A percentile compares a stretch with the other conserved stretches of the same genome.
Evolutionary conservation across 2,888 invertebrate genomes (phyloP).

Genomic region (Protophormia terraenovae): DNA sequence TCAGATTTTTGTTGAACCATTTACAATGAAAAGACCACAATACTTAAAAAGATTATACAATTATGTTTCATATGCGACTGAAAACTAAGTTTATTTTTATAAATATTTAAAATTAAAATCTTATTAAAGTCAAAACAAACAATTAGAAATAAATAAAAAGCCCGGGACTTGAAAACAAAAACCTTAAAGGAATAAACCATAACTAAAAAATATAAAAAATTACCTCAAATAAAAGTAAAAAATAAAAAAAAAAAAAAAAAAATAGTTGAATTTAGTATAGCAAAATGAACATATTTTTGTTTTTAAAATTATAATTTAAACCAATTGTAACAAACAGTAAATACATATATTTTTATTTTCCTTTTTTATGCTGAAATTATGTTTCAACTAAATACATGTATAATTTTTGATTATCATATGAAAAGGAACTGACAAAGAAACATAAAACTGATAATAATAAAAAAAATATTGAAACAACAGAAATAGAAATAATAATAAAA

Average conservation of each 20-base stretch:
- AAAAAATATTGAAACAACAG: constrained; percentile 17
- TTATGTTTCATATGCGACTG: constrained; percentile 47
- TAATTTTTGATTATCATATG: constrained; percentile 15
- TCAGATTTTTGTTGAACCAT: not conserved
- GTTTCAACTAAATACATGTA: constrained; percentile 13
- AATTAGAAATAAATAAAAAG: constrained; percentile 32
- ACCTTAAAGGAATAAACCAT: constrained; percentile 53
- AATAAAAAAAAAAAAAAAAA: constrained; percentile 23
- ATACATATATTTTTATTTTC: constrained; percentile 28
- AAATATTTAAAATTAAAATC: constrained; percentile 50
- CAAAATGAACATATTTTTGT: constrained; percentile 22
- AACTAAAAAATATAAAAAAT: constrained; percentile 58
- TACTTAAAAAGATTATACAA: not conserved
- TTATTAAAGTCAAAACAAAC: constrained; percentile 34
- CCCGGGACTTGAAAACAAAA: constrained; percentile 63
- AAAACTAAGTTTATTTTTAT: constrained; percentile 58
- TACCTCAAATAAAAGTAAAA: constrained; percentile 57
- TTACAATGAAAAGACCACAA: not conserved
- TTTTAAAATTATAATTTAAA: constrained; percentile 47
- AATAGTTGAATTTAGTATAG: constrained; percentile 60
- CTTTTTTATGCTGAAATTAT: constrained; percentile 39
- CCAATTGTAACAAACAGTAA: not conserved
- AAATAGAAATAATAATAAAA: too few relatives aligned
- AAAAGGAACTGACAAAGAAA: constrained; percentile 66
- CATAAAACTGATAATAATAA: constrained; percentile 60